These are phyloP conservation scores for Aramus guarauna DNA, from an alignment of 2,113 vertebrate genomes.

Conservation along the genomic window DNA sequence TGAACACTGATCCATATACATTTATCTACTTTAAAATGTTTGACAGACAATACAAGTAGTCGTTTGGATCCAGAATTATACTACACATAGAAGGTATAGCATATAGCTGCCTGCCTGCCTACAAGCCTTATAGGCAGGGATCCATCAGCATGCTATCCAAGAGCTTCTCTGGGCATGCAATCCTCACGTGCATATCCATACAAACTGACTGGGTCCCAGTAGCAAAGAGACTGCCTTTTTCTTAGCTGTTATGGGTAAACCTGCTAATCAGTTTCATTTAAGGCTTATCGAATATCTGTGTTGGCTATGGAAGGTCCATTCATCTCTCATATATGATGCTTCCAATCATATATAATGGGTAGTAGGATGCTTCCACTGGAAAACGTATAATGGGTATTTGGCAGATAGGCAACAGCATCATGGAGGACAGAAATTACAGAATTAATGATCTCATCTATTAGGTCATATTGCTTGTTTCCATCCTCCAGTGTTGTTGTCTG, in stretches of 20 bases:
- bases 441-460: neutral
- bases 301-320: neutral
- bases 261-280: neutral
- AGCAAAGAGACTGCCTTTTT: neutral
- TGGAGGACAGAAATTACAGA: neutral
- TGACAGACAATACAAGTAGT: neutral
- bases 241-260: neutral
- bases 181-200: neutral
- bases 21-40: neutral
- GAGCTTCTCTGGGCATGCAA: neutral
- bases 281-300: neutral
- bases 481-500: neutral
- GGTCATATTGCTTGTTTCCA: neutral
- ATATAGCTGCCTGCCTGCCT: neutral
- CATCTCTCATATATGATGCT: neutral
- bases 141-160: neutral
- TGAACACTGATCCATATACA: neutral
- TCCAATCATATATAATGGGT: neutral
- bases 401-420: neutral
- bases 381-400: neutral
- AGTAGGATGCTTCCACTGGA: neutral
- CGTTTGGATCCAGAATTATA: neutral
- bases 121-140: neutral
- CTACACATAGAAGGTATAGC: neutral
- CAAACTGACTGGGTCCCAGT: neutral